Evolutionary conservation across 92 coral and sea anemone genomes (phyloP).

Genomic region (Epizoanthus ramosus): DNA sequence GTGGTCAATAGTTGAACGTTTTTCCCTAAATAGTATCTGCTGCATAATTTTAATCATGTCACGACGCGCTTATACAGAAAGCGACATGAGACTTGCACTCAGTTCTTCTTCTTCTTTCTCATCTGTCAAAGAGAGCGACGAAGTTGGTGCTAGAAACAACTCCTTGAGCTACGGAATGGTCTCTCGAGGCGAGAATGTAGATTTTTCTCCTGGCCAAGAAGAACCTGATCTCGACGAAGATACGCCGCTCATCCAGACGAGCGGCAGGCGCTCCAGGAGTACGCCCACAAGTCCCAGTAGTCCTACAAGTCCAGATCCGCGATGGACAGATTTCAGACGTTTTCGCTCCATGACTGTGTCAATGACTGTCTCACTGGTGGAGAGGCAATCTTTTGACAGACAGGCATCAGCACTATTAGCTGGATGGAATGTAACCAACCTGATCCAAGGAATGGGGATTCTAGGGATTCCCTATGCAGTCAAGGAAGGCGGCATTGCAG

Average conservation of each 20-base stretch:
- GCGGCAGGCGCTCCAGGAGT: neutral
- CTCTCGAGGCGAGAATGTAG: neutral
- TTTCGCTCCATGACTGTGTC: conserved; percentile 83
- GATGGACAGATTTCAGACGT: conserved; percentile 64
- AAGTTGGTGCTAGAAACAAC: conserved; percentile 10
- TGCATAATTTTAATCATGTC: neutral
- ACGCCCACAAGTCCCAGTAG: neutral
- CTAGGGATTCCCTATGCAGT: conserved; percentile 92
- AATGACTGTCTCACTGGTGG: conserved; percentile 67
- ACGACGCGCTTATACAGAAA: conserved; percentile 42
- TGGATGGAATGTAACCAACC: conserved; percentile 91
- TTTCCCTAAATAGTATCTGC: neutral
- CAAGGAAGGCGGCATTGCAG: conserved; percentile 85
- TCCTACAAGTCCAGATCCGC: conserved; percentile 41
- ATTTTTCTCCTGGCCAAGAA: neutral
- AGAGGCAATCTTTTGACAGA: conserved; percentile 74
- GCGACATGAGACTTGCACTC: conserved; percentile 47
- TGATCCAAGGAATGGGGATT: conserved; percentile 92
- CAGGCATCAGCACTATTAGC: conserved; percentile 84
- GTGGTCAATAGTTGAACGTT: too few relatives aligned
- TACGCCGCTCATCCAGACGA: conserved; percentile 22
- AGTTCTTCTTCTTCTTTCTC: conserved; percentile 45
- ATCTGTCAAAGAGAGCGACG: conserved; percentile 42
- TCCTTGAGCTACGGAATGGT: conserved; percentile 50
- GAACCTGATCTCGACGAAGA: conserved; percentile 4